phyloP scores from a whole-genome alignment of 2,888 invertebrate genomes.

The Hetaerina titia region DNA sequence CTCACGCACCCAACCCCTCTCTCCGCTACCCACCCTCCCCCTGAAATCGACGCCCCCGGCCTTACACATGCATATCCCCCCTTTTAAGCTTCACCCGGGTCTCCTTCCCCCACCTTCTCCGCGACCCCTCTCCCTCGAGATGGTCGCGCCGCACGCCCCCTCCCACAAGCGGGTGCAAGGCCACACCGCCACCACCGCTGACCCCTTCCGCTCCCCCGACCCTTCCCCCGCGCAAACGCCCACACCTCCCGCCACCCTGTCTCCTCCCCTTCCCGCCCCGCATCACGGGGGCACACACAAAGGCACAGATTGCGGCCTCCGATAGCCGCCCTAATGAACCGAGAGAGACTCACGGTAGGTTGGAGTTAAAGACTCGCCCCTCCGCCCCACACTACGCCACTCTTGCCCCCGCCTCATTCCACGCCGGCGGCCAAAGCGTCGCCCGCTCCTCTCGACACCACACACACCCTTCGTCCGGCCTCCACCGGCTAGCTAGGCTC shows the following conservation, averaged over 20 bases:
- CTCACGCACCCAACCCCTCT: too few species aligned
- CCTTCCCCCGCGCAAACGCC: neutral
- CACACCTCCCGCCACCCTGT: neutral
- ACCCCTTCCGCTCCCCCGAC: neutral
- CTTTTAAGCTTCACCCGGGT: neutral
- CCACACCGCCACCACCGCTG: neutral
- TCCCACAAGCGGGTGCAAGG: neutral
- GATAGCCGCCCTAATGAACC: slow-evolving; percentile 60
- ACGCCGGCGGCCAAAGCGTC: too few species aligned
- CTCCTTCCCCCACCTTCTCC: neutral
- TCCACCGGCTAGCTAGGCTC: neutral
- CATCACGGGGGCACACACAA: slow-evolving; percentile 32
- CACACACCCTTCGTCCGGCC: neutral
- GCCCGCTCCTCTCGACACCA: neutral
- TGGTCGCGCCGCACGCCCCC: neutral
- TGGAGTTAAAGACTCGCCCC: slow-evolving; percentile 28
- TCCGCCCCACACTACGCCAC: neutral
- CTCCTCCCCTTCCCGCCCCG: neutral
- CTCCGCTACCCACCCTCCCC: too few species aligned
- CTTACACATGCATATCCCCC: too few species aligned
- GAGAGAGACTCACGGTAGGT: slow-evolving; percentile 51
- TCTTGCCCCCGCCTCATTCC: neutral
- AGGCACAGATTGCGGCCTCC: slow-evolving; percentile 62
- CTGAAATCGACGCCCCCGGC: too few species aligned
- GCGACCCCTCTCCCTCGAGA: neutral